phyloP scores from a whole-genome alignment of 2,888 invertebrate species.

The Polymixis lichenea region DNA sequence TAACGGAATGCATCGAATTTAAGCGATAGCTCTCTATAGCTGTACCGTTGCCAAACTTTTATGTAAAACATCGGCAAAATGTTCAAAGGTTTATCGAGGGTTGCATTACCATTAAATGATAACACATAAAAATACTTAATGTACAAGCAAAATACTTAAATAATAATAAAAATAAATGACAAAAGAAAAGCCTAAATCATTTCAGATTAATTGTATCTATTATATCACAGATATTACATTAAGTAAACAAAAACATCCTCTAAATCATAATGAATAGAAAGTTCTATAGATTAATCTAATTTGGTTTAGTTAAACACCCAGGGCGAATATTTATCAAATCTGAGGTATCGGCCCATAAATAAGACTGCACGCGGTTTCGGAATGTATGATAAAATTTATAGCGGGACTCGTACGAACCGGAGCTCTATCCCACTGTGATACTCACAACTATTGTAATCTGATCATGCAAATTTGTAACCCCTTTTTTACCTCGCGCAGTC shows the following conservation, averaged over 20 bases:
- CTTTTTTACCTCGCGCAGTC: constrained; percentile 51
- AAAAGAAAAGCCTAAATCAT: background rate
- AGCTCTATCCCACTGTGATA: constrained; percentile 79
- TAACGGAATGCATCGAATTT: constrained; percentile 71
- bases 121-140: constrained; percentile 9
- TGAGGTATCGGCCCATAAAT: constrained; percentile 83
- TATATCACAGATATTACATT: constrained; percentile 35
- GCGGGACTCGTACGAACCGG: constrained; percentile 81
- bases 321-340: constrained; percentile 77
- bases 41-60: constrained; percentile 49
- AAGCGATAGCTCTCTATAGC: constrained; percentile 53
- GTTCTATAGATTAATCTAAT: constrained; percentile 74
- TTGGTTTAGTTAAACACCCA: constrained; percentile 74
- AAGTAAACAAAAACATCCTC: constrained; percentile 41
- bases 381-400: constrained; percentile 84
- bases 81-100: constrained; percentile 45
- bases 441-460: constrained; percentile 66
- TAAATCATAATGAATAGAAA: constrained; percentile 60
- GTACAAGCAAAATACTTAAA: background rate
- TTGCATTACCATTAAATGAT: constrained; percentile 33
- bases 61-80: constrained; percentile 48
- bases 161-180: background rate
- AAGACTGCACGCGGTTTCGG: constrained; percentile 80
- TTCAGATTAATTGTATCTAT: constrained; percentile 21
- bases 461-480: constrained; percentile 76